phyloP scores from a whole-genome alignment of 2,888 invertebrate genomes.

The Drosophila kambysellisi region DNA sequence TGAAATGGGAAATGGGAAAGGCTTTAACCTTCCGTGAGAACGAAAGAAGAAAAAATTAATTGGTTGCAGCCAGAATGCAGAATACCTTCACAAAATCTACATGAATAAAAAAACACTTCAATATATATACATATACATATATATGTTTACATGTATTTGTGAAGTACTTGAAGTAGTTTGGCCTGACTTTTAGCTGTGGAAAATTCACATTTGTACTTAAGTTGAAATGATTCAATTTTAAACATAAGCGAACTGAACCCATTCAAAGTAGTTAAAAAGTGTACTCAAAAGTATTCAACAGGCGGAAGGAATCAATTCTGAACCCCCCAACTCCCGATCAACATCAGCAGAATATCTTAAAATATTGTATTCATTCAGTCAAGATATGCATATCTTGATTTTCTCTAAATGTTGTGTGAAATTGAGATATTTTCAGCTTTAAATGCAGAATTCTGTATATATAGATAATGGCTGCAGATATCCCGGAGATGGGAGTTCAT shows the following conservation, averaged over 20 bases:
- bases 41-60: conserved; percentile 32
- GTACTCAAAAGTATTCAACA: background rate
- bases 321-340: no score
- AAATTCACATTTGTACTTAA: background rate
- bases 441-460: background rate
- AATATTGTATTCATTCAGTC: no score
- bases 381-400: no score
- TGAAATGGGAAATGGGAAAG: conserved; percentile 53
- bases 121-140: background rate
- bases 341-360: no score
- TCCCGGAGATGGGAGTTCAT: background rate
- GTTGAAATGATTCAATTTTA: background rate
- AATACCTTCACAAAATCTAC: background rate
- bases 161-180: conserved; percentile 1
- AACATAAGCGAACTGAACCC: background rate
- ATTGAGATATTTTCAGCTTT: background rate
- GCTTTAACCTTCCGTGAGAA: conserved; percentile 48
- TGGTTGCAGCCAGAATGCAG: conserved; percentile 29
- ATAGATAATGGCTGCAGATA: background rate
- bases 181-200: conserved; percentile 1
- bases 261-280: background rate
- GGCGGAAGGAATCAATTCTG: background rate
- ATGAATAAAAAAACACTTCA: background rate
- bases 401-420: background rate
- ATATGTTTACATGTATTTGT: conserved; percentile 2